Evolutionary conservation across 1,140 invertebrate species (phyloP).

Genomic region (Calliopsis andreniformis): DNA sequence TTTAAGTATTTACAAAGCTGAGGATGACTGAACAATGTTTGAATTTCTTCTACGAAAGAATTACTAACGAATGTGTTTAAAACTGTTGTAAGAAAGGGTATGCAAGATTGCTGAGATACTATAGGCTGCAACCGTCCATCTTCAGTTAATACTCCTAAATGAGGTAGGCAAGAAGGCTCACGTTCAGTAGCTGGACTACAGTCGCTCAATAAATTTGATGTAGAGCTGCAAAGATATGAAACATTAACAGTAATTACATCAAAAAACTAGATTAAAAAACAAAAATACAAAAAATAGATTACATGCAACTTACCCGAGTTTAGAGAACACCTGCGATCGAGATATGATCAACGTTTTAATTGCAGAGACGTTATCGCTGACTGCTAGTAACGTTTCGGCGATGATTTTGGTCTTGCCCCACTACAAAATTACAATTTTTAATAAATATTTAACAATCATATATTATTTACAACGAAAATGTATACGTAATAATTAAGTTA

Average conservation of each 20-base stretch:
- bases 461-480: slow-evolving; percentile 9
- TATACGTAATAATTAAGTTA: slow-evolving; percentile 22
- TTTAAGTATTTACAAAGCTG: slow-evolving; percentile 70
- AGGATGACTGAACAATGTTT: slow-evolving; percentile 54
- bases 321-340: slow-evolving; percentile 68
- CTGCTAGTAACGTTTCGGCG: slow-evolving; percentile 65
- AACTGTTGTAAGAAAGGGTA: slow-evolving; percentile 70
- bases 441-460: background rate
- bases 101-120: slow-evolving; percentile 66
- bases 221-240: slow-evolving; percentile 63
- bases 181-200: slow-evolving; percentile 55
- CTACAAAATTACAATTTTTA: slow-evolving; percentile 60
- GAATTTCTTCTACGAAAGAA: slow-evolving; percentile 50
- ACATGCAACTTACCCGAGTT: slow-evolving; percentile 64
- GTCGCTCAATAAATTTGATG: slow-evolving; percentile 75
- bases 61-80: slow-evolving; percentile 60
- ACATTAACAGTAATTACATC: slow-evolving; percentile 5
- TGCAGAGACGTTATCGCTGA: slow-evolving; percentile 52
- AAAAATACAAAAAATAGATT: background rate
- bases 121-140: slow-evolving; percentile 74
- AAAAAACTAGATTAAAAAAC: background rate
- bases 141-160: slow-evolving; percentile 69
- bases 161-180: slow-evolving; percentile 72
- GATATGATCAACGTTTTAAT: slow-evolving; percentile 66
- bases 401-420: slow-evolving; percentile 74